phyloP scores from a whole-genome alignment of 2,888 invertebrate genomes.

The Campaea margaritaria region DNA sequence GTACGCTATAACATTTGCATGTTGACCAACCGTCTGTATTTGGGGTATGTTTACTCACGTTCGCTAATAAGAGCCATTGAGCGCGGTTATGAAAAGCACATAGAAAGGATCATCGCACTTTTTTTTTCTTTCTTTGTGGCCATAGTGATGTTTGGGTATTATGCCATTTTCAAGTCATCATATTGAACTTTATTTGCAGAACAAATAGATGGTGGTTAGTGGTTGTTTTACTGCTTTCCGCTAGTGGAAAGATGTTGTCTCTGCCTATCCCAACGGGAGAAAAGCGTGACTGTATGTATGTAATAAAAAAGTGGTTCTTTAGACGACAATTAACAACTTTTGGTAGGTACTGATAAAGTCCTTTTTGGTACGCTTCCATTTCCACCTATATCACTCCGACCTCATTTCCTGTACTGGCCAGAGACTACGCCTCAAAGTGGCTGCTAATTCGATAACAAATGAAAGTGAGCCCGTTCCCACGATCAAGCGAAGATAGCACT shows the following conservation, averaged over 20 bases:
- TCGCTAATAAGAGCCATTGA: constrained; percentile 37
- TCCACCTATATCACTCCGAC: constrained; percentile 19
- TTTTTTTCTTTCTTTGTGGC: too few relatives aligned
- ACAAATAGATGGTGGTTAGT: too few relatives aligned
- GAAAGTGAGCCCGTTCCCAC: constrained; percentile 69
- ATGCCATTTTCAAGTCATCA: too few relatives aligned
- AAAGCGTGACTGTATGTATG: too few relatives aligned
- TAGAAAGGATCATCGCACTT: background rate
- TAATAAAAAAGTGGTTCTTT: too few relatives aligned
- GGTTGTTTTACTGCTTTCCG: too few relatives aligned
- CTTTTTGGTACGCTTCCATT: constrained; percentile 5
- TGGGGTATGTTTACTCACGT: constrained; percentile 55
- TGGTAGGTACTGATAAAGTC: background rate
- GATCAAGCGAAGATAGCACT: constrained; percentile 58
- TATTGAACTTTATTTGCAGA: too few relatives aligned
- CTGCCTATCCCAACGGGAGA: too few relatives aligned
- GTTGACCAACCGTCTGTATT: constrained; percentile 65
- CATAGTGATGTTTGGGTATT: too few relatives aligned
- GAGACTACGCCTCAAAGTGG: constrained; percentile 36
- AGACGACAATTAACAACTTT: background rate
- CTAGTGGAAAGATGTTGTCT: too few relatives aligned
- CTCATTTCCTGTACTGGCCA: constrained; percentile 28
- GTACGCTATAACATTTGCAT: constrained; percentile 56
- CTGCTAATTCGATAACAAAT: constrained; percentile 51
- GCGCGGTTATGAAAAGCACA: constrained; percentile 37